Evolutionary conservation across 2,797 vertebrate species (phyloP).

Genomic region (Betta splendens): DNA sequence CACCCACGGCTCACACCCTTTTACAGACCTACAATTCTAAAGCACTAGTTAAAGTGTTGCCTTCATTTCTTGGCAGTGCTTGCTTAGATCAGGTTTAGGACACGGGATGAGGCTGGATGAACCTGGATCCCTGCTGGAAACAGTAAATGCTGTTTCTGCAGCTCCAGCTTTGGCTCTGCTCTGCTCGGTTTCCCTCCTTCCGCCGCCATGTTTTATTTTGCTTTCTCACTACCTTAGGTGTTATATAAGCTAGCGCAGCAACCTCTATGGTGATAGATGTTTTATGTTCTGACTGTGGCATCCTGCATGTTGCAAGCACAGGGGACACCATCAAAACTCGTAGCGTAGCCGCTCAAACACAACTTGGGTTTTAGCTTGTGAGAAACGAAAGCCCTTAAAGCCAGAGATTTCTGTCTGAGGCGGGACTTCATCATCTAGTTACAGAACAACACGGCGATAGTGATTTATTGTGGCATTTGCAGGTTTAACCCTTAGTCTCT

Average conservation of each 20-base stretch:
- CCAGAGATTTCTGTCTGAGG: slow-evolving; percentile 10
- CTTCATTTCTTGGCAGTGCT: slow-evolving; percentile 20
- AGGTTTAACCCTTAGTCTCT: slow-evolving; percentile 15
- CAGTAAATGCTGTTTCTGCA: slow-evolving; percentile 82
- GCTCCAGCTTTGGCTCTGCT: slow-evolving; percentile 78
- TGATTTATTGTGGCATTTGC: slow-evolving; percentile 15
- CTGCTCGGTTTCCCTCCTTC: slow-evolving; percentile 75
- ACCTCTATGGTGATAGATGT: slow-evolving; percentile 61
- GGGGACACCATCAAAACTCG: slow-evolving; percentile 62
- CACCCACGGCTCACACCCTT: slow-evolving; percentile 10
- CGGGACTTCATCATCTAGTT: slow-evolving; percentile 6
- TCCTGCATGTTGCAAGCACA: slow-evolving; percentile 74
- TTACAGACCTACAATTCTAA: slow-evolving; percentile 8
- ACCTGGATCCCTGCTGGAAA: slow-evolving; percentile 86
- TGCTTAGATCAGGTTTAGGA: slow-evolving; percentile 35
- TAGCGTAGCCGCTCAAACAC: slow-evolving; percentile 52
- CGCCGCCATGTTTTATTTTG: slow-evolving; percentile 79
- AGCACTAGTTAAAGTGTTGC: slow-evolving; percentile 14
- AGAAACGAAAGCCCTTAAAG: slow-evolving; percentile 21
- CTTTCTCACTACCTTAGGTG: slow-evolving; percentile 63
- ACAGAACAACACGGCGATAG: slow-evolving; percentile 1
- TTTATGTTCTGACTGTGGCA: slow-evolving; percentile 59
- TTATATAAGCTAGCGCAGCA: slow-evolving; percentile 63
- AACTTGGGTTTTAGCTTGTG: slow-evolving; percentile 36
- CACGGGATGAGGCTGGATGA: slow-evolving; percentile 73